Conservation (phyloP, 2,888 invertebrate species). For the Penaeus monodon region DNA sequence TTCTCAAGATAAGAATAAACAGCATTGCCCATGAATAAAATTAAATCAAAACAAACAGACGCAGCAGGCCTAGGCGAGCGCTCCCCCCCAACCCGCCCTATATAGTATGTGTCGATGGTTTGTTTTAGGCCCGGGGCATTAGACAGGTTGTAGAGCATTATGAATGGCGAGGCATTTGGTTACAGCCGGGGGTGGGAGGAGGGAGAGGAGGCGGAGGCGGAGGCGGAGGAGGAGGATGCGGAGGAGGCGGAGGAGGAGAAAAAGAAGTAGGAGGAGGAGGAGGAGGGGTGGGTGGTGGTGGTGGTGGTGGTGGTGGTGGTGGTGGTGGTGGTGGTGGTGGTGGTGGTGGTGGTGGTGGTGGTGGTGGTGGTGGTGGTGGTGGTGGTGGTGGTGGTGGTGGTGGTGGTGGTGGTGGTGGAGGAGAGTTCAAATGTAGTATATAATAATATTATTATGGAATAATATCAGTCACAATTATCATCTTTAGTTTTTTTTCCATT, state of each 20-base stretch:
- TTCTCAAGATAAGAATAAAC: background rate
- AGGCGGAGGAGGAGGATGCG: background rate
- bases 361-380: too few relatives aligned
- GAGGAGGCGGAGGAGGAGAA: background rate
- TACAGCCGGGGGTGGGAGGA: background rate
- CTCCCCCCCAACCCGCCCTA: background rate
- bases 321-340: too few relatives aligned
- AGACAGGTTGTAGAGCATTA: slow-evolving; percentile 36
- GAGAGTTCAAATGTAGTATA: too few relatives aligned
- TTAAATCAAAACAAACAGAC: slow-evolving; percentile 28
- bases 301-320: too few relatives aligned
- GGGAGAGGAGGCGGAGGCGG: background rate
- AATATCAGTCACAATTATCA: too few relatives aligned
- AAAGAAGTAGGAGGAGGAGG: background rate
- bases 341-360: too few relatives aligned
- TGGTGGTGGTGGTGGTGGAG: too few relatives aligned
- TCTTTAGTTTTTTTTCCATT: too few relatives aligned
- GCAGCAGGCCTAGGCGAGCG: slow-evolving; percentile 10
- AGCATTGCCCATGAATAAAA: slow-evolving; percentile 29
- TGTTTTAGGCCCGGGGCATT: slow-evolving; percentile 26
- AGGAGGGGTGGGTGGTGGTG: background rate
- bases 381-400: too few relatives aligned
- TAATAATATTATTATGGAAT: too few relatives aligned
- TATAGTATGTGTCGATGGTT: slow-evolving; percentile 43
- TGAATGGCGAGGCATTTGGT: slow-evolving; percentile 32